phyloP scores from a whole-genome alignment of 2,113 vertebrate species.

The Mohoua ochrocephala region DNA sequence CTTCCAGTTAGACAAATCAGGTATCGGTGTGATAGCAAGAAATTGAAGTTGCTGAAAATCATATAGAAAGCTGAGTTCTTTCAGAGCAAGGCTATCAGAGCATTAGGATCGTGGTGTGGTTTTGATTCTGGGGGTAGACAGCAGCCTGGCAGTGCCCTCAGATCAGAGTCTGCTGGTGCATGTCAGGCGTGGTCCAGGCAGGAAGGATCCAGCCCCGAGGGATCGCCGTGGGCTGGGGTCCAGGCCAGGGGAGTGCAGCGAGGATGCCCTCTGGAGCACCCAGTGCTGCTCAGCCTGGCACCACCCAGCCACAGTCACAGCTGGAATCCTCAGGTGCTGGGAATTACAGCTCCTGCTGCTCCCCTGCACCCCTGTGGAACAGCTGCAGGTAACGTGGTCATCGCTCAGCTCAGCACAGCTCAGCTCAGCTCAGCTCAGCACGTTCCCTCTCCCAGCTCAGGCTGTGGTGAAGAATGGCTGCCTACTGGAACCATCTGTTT shows the following conservation, averaged over 20 bases:
- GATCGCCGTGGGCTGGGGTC: background rate
- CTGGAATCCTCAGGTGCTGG: fast-evolving
- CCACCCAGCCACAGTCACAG: fast-evolving
- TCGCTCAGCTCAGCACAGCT: background rate
- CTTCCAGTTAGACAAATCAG: background rate
- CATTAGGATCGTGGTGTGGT: background rate
- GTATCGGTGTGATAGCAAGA: background rate
- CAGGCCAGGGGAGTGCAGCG: fast-evolving
- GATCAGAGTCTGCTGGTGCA: background rate
- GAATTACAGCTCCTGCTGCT: background rate
- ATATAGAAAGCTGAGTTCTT: background rate
- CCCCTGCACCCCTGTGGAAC: fast-evolving
- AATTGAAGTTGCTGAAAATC: background rate
- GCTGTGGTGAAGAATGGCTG: background rate
- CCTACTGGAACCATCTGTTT: background rate
- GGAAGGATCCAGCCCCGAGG: fast-evolving
- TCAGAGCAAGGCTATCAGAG: background rate
- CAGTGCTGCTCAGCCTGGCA: background rate
- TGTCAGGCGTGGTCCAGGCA: background rate
- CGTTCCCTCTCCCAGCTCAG: background rate
- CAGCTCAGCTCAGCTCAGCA: background rate
- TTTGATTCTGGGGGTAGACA: background rate
- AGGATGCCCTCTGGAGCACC: background rate
- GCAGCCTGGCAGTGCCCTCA: background rate
- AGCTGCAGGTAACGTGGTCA: fast-evolving